Evolutionary conservation across 2,797 vertebrate species (phyloP), one percentile per base, ranked within the genome.

Genomic region (Coccyzus lansbergi): DNA sequence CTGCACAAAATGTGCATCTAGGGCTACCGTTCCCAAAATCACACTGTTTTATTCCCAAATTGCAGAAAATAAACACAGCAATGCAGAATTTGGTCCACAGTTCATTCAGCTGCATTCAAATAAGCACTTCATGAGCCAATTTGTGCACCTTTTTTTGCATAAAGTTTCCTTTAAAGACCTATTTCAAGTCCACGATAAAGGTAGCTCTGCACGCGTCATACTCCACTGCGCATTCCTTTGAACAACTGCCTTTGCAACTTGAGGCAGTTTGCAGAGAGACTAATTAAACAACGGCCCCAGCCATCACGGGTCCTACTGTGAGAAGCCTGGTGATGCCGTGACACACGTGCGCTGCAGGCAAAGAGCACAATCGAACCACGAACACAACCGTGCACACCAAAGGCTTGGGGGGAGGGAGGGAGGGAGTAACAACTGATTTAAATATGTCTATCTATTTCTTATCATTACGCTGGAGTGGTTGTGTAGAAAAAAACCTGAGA

Each of bases 201-300:
- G 91, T 31, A 82, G 59, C 85, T 76, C 80, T 16, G 72, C 0
- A 3, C 38, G 81, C 10, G 3, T 65, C 89, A 81, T 44, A 26
- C 25, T 6, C 74, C 16, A 9, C 25, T 60, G 60, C 42, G 7
- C 22, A n/a, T 69, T 31, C 59, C 81, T 86, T 67, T 79, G 88
- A 88, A 48, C 22, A 69, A 67, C 19, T 36, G 83, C n/a, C 63
- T 76, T 56, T 78, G 68, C 58, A 64, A 92, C 85, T 83, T 1
- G 1, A 88, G 93, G 90, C 90, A 31, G 44, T 81, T 92, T 29
- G 26, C 48, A 58, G 58, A n/a, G 28, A 46, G 44, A 60, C 88
- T 65, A 85, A 96, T 92, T 92, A 94, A 90, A 70, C 83, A 87
- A 4, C 8, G 0, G 78, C 75, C 93, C 75, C 86, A 81, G 83